Percentiles rank a stretch among this genome's conserved stretches.
Evolutionary conservation across 1,140 invertebrate species (phyloP).

Genomic region (Drosophila pseudoobscura): DNA sequence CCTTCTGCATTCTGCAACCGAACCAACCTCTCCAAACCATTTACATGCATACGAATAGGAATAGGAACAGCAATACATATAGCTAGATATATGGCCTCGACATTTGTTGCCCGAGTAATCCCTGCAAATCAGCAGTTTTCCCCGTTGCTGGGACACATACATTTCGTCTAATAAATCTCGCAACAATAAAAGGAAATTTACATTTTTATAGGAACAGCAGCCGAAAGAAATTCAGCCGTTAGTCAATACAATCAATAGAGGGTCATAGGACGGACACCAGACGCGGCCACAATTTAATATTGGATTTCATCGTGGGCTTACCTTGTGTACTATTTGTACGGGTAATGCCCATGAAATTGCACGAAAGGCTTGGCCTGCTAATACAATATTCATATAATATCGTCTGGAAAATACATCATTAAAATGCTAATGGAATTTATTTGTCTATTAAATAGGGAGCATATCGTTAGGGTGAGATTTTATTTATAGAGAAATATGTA

Average conservation of each 20-base stretch:
- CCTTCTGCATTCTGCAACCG: conserved; percentile 34
- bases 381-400: conserved; percentile 35
- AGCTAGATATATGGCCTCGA: conserved; percentile 40
- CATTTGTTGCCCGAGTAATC: conserved; percentile 49
- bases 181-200: conserved; percentile 71
- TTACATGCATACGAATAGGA: neutral
- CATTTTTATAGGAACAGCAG: conserved; percentile 59
- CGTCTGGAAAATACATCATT: conserved; percentile 49
- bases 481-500: no score
- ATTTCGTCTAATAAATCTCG: conserved; percentile 68
- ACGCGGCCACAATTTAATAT: conserved; percentile 29
- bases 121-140: conserved; percentile 71
- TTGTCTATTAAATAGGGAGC: conserved; percentile 22
- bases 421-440: conserved; percentile 57
- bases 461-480: conserved; percentile 8
- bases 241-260: conserved; percentile 49
- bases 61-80: conserved; percentile 1
- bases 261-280: neutral
- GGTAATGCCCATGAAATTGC: conserved; percentile 42
- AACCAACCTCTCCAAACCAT: conserved; percentile 18
- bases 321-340: conserved; percentile 39
- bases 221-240: conserved; percentile 22
- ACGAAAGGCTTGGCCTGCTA: neutral
- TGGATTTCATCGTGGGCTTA: conserved; percentile 28
- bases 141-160: conserved; percentile 27